Evolutionary conservation across 2,888 invertebrate genomes (phyloP), one percentile per base, ranked within the genome.

Genomic region (Auanema sp.): DNA sequence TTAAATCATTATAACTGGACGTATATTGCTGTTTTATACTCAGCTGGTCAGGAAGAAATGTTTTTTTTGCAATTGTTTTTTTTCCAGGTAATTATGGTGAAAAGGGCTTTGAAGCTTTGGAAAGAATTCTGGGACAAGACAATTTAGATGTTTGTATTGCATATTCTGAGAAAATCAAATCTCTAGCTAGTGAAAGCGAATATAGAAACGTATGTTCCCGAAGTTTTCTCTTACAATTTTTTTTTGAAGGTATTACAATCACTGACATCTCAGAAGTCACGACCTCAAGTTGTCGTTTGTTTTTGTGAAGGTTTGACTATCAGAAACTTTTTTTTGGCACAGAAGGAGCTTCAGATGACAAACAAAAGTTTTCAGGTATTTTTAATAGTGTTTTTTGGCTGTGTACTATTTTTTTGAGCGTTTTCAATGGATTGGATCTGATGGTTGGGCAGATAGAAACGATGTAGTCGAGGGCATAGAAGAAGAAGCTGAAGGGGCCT

Each of bases 271-370:
- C 72, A 79, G 57, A 79, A 77, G 56, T 64, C 75, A 16, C 71
- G 82, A 1, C 82, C 82, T 0, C 81, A 82, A 67, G 83, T 82
- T 11, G 77, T 79, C 40, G 81, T 91, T 18, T 91, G 91, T 84
- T 91, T 91, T 87, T 91, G 91, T 85, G 90, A 91, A 84, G 91
- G 91, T 25, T 65, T 63, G 83, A 90, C 90, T 1, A 89, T 90
- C 66, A 64, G 71, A 42, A 66, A 72, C 53, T 71, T 84, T 53
- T 82, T 83, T 67, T 50, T 65, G 52, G 83, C 83, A 5, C 79
- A 83, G 57, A 72, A 77, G 60, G 62, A 71, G 18, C 60, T 80
- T 33, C 33, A 33, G 50, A 58, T 71, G 6, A 60, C 66, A 57
- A 44, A 64, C 33, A 60, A 58, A 43, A 67, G 51, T 11, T 60